Conservation (phyloP, 1,140 invertebrate genomes). For the Euborellia annulipes region DNA sequence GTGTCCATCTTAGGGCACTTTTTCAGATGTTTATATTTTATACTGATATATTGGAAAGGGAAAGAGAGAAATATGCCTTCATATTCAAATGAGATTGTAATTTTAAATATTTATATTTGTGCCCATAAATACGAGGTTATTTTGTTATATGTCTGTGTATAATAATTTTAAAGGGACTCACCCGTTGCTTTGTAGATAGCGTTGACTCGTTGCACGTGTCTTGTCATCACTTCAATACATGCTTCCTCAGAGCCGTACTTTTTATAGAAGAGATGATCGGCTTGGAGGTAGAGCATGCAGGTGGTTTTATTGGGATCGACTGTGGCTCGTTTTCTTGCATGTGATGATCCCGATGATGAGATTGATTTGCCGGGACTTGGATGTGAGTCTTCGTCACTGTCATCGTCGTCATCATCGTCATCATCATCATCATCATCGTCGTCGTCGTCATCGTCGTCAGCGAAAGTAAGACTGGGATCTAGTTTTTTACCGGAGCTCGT, state of each 20-base stretch:
- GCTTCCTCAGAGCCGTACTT: conserved; percentile 85
- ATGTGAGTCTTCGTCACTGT: conserved; percentile 11
- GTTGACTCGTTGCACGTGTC: conserved; percentile 87
- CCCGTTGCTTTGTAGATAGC: conserved; percentile 80
- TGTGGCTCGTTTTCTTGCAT: conserved; percentile 51
- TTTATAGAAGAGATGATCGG: conserved; percentile 86
- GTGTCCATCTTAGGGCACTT: too few relatives aligned
- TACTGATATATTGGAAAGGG: too few relatives aligned
- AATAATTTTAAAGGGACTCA: too few relatives aligned
- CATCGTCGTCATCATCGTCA: conserved; percentile 10
- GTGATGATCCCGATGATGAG: conserved; percentile 22
- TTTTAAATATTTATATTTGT: too few relatives aligned
- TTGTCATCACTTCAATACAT: conserved; percentile 86
- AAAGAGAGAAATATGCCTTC: too few relatives aligned
- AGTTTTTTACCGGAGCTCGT: conserved; percentile 1
- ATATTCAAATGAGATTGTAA: too few relatives aligned
- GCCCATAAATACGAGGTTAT: too few relatives aligned
- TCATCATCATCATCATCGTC: conserved; percentile 16
- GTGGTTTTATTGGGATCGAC: conserved; percentile 55
- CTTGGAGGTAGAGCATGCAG: conserved; percentile 81
- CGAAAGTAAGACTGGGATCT: background rate
- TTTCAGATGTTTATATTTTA: too few relatives aligned
- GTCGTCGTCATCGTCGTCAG: conserved; percentile 8
- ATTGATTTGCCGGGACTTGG: conserved; percentile 9
- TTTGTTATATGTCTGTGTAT: too few relatives aligned